Percentiles rank a stretch among this genome's conserved stretches.
Conservation (phyloP, 2,888 invertebrate species). For the Bembecia ichneumoniformis region DNA sequence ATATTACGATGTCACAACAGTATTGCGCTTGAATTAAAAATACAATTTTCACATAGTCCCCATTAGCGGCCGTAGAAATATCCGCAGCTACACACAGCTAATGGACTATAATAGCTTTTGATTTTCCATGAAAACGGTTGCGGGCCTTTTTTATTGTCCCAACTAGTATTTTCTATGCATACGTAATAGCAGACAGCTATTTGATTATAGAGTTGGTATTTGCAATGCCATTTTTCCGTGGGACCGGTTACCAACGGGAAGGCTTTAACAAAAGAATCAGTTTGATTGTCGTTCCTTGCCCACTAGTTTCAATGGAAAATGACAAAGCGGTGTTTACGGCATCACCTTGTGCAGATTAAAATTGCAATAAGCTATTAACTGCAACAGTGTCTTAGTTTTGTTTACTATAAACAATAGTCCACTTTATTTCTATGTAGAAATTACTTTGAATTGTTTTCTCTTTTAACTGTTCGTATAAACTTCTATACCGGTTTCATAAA, state of each 20-base stretch:
- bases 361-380: background rate
- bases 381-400: background rate
- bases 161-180: slow-evolving; percentile 53
- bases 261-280: slow-evolving; percentile 45
- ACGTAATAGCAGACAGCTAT: slow-evolving; percentile 30
- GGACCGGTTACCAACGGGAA: slow-evolving; percentile 41
- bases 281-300: slow-evolving; percentile 28
- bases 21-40: slow-evolving; percentile 29
- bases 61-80: slow-evolving; percentile 9
- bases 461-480: too few relatives aligned
- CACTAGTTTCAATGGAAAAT: slow-evolving; percentile 44
- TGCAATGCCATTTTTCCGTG: slow-evolving; percentile 49
- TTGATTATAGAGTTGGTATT: slow-evolving; percentile 51
- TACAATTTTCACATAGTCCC: slow-evolving; percentile 26
- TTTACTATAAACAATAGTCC: too few relatives aligned
- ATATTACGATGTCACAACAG: slow-evolving; percentile 11
- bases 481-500: too few relatives aligned
- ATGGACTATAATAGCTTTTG: slow-evolving; percentile 35
- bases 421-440: too few relatives aligned
- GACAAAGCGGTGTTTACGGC: slow-evolving; percentile 25
- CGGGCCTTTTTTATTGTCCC: slow-evolving; percentile 51
- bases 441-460: too few relatives aligned
- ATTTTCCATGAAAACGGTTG: slow-evolving; percentile 50
- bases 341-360: background rate
- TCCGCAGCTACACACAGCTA: background rate